Evolutionary conservation across 2,888 invertebrate genomes (phyloP), one percentile per base, ranked within the genome.

Genomic region (Macrosiphum euphorbiae): DNA sequence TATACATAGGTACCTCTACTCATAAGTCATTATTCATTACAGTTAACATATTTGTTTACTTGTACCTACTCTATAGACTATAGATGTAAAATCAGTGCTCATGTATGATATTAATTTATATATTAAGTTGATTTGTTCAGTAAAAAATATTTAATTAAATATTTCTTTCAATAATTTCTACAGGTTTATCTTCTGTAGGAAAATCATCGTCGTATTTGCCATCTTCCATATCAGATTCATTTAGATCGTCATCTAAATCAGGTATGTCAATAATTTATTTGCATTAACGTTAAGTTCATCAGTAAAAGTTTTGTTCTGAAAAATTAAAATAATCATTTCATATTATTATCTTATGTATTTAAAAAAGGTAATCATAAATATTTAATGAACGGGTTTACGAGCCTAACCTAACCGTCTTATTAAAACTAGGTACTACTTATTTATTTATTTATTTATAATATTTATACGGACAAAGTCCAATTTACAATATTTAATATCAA

Each of bases 201-300:
- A 95, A 95, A 94, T 95, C 95, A 50, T 95, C 95, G 35, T 95
- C 95, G 47, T 95, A 95, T 94, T 94, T 95, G 87, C 95, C 95
- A 20, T 95, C 95, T 16, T 95, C 95, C 35, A 95, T 95, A 86
- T 94, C 95, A 58, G 95, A 95, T 55, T 95, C 95, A 11, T 95
- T 95, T 91, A 94, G 95, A 95, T 95, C 94, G 61, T 94, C 95
- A 91, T 95, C 95, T 85, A 95, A 95, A 95, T 94, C 95, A 95
- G 95, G 95, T 95, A 94, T 94, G 95, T 93, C 24, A 52, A 24
- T 55, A 55, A 91, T 85, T 41, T 84, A 10, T 41, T 91, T 84
- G 20, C 20, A 61, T 50, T 35, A n/a, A 67, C 24, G 28, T 28
- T 50, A 47, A 86, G 50, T 44, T 13, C 26, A 61, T 67, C 26